Evolutionary conservation across 1,140 invertebrate genomes (phyloP).

Genomic region (Brachionus koreanus): DNA sequence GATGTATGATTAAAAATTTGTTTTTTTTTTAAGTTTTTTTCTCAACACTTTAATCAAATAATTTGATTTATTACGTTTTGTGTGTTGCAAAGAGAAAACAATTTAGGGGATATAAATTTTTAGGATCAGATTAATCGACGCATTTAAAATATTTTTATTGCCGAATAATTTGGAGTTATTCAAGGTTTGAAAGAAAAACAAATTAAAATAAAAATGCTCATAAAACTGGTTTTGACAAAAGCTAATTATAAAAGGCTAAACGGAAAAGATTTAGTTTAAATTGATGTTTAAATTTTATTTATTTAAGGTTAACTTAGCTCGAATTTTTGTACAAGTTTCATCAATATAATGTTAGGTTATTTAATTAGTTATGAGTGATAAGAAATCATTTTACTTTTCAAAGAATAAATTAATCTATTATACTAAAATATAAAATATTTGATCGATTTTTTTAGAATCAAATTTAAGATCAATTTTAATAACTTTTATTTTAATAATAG

Average conservation of each 20-base stretch:
- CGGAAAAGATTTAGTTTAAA: background rate
- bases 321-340: background rate
- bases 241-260: background rate
- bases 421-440: background rate
- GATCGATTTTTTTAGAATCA: background rate
- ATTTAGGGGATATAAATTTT: background rate
- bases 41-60: background rate
- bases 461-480: background rate
- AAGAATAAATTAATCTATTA: background rate
- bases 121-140: slow-evolving; percentile 34
- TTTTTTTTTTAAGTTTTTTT: background rate
- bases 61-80: slow-evolving; percentile 22
- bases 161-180: background rate
- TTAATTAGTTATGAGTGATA: no score
- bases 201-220: background rate
- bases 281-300: background rate
- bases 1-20: background rate
- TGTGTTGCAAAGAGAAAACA: background rate
- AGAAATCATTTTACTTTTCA: background rate
- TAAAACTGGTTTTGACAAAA: background rate
- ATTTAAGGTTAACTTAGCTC: background rate
- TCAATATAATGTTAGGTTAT: no score
- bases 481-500: background rate
- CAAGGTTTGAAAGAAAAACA: background rate
- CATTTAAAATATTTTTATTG: slow-evolving; percentile 24